A percentile compares a stretch with the other conserved stretches of the same genome.
Evolutionary conservation across 2,113 vertebrate genomes (phyloP).

Genomic region (Periophthalmus modestus): DNA sequence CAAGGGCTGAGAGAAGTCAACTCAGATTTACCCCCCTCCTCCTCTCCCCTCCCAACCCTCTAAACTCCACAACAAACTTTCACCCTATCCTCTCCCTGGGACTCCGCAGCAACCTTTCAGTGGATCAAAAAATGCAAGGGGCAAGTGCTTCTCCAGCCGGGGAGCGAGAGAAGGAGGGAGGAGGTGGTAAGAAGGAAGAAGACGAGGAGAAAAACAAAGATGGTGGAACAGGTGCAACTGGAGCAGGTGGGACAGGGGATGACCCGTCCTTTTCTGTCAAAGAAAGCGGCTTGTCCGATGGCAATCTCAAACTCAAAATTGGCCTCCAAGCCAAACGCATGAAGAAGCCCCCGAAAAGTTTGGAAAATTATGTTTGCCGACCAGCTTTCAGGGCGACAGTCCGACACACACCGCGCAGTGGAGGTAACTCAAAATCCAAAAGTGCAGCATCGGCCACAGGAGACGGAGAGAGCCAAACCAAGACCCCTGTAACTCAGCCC

Average conservation of each 20-base stretch:
- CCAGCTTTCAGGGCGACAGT: conserved; percentile 94
- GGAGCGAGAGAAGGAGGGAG: conserved; percentile 78
- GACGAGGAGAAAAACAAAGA: conserved; percentile 79
- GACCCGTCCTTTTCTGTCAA: conserved; percentile 91
- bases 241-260: conserved; percentile 35
- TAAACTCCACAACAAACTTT: conserved; percentile 54
- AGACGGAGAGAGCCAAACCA: conserved; percentile 50
- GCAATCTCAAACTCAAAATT: conserved; percentile 95
- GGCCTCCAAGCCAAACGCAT: conserved; percentile 95
- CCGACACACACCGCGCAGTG: conserved; percentile 71
- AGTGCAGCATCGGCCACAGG: conserved; percentile 46
- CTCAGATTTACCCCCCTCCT: conserved; percentile 48
- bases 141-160: conserved; percentile 69
- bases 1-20: conserved; percentile 63
- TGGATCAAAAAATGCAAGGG: conserved; percentile 81
- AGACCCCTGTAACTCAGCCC: conserved; percentile 60
- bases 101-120: conserved; percentile 44
- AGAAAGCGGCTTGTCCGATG: conserved; percentile 92
- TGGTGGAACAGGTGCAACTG: conserved; percentile 43
- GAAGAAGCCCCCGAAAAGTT: conserved; percentile 96
- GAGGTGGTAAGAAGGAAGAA: conserved; percentile 77
- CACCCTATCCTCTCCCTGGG: conserved; percentile 40
- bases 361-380: conserved; percentile 96
- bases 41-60: conserved; percentile 45
- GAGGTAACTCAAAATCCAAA: conserved; percentile 63